Evolutionary conservation across 2,797 vertebrate species (phyloP), one percentile per base, ranked within the genome.

Genomic region (Pelochelys cantorii): DNA sequence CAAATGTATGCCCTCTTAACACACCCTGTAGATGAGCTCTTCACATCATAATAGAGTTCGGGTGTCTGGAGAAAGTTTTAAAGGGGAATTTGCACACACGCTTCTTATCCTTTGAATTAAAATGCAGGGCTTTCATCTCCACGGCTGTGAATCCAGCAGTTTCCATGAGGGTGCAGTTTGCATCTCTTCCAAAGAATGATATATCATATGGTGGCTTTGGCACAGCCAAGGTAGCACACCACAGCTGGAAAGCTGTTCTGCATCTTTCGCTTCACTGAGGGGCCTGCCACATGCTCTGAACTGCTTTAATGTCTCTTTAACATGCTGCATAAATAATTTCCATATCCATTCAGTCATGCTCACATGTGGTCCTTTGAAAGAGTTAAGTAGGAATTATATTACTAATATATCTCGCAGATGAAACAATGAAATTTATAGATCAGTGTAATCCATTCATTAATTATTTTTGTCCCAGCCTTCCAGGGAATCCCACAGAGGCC

Each of bases 361-460:
- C 94, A 96, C 95, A 95, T 97, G 94, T 96, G 94, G 95, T 87
- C 93, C 94, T 97, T 95, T 97, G 96, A 98, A 98, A 97, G 88
- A 97, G 95, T 97, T 97, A 97, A 98, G 92, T 90, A 93, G 96
- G 97, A 97, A 95, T 96, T 91, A 89, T 87, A 86, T 88, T 83
- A 31, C 94, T 90, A 95, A 95, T 96, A 97, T 96, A 97, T 97
- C 96, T 96, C 84, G 85, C 84, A 97, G 96, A 97, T 97, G 96
- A 96, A 95, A 97, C 92, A 94, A 95, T 93, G 95, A 95, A 97
- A 96, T 97, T 97, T 98, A 97, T 97, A 96, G 97, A 97, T 97
- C 94, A 97, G 96, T 95, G 94, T 96, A 97, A 97, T 97, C 96
- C 96, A 85, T 89, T 83, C 80, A 97, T 98, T 97, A 97, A 97